These are phyloP conservation scores for Agrypnia vestita DNA, from an alignment of 1,140 invertebrate genomes.

Conservation along the genomic window DNA sequence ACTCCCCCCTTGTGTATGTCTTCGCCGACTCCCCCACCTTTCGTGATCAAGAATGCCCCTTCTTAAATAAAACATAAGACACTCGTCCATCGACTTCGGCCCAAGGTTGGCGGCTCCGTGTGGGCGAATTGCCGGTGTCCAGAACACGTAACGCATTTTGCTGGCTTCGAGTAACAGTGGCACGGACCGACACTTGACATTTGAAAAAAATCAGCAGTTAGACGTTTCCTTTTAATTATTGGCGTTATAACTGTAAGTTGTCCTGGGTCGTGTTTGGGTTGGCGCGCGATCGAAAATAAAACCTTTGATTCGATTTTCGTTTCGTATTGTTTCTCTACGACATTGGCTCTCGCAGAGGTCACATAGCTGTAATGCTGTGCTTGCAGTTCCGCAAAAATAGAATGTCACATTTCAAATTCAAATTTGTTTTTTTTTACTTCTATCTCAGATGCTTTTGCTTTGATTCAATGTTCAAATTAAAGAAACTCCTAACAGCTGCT, in stretches of 20 bases:
- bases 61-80: slow-evolving; percentile 2
- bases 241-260: neutral
- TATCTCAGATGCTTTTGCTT: no score
- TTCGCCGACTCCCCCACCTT: slow-evolving; percentile 2
- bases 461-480: no score
- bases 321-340: slow-evolving; percentile 27
- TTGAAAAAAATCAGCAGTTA: no score
- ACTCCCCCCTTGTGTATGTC: neutral
- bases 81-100: slow-evolving; percentile 44
- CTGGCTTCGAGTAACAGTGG: no score
- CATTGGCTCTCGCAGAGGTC: slow-evolving; percentile 34
- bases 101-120: slow-evolving; percentile 48
- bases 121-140: slow-evolving; percentile 21
- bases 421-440: no score
- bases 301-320: slow-evolving; percentile 29
- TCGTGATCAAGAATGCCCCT: slow-evolving; percentile 1
- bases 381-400: slow-evolving; percentile 5
- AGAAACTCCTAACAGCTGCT: no score
- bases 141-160: neutral
- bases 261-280: slow-evolving; percentile 14
- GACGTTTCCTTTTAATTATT: neutral
- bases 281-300: slow-evolving; percentile 1
- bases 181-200: no score
- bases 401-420: neutral
- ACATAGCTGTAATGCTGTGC: slow-evolving; percentile 11